Evolutionary conservation across 2,888 invertebrate genomes (phyloP), one percentile per base, ranked within the genome.

Genomic region (Phytoseiulus persimilis): DNA sequence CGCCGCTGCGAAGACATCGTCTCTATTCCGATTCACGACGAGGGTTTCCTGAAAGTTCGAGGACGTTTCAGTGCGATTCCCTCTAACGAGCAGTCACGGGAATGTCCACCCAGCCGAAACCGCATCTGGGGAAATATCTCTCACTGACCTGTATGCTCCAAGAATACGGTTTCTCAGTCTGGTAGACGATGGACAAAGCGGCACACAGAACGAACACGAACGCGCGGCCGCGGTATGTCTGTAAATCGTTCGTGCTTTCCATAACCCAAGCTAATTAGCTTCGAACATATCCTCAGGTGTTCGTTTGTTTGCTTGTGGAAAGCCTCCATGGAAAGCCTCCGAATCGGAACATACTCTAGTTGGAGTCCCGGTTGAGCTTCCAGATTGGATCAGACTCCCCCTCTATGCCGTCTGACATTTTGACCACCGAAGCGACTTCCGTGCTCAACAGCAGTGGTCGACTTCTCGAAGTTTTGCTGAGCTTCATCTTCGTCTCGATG

Each of bases 111-210:
- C 5, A 39, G 3, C 39, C 39, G 39, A 39, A 6, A 39, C 5
- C 9, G 3, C 9, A 3, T 39, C 39, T 6, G 5, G 3, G 39
- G 39, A 65, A 18, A 18, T 23, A 65, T 18, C 28, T 23, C 11
- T 31, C 33, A 45, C 32, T 87, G 28, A 87, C 87, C 87, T 87
- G 87, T 32, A 87, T 32, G 33, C 87, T 87, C 87, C 87, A 87
- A 45, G 39, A 28, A 23, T 32, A 87, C 23, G 87, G 87, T 31
- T 32, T 87, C 45, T 87, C 87, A 11, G 39, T 87, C 23, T 87
- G 87, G 32, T 87, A 87, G 39, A 45, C 33, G 23, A 87, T n/a
- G 3, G 87, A 87, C 45, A 87, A 5, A 0, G 87, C 87, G 33
- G 87, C 87, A 33, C 39, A n/a, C 3, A 87, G 6, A 28, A 87